Base-by-base conservation (phyloP, 2,113 vertebrate species). In the Thunnus maccoyii region DNA sequence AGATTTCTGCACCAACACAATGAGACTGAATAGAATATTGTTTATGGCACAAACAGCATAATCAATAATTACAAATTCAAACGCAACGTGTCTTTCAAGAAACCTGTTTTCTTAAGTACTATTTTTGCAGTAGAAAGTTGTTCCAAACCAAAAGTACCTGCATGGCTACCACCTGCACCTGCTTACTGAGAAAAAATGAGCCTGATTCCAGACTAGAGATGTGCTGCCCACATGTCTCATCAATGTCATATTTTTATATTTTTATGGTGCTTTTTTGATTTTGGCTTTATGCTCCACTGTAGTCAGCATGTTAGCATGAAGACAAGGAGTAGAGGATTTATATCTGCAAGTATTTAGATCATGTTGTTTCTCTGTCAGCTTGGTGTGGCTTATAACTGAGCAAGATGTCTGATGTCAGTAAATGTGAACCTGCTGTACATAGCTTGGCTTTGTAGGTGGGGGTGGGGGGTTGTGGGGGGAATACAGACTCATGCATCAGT, bases 381-480 rank as follows among this genome's bases (percentile, higher is more conserved):
- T 27, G 16, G 65, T 12, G 5, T 12, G 17, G 70, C 71, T 47
- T 63, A 14, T 25, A 48, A 25, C 72, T 48, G 25, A 83, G 70
- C 50, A 27, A 74, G 52, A 70, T 47, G 62, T 72, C 69, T 63
- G 70, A 73, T 74, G 86, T 75, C 67, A 70, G 62, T 78, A 86
- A 91, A 92, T 88, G 93, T 92, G 91, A 93, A 92, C 79, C 58
- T 86, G 75, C 73, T 91, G 78, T 89, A 86, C 73, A 87, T 90
- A 79, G 88, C 86, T 85, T 86, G 68, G 85, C 46, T 50, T 62
- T 46, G 50, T 14, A 13, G 18, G 18, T 4, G 46, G 5, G 25
- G 0, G 27, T 1, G 22, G 41, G 51, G 44, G 18, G 15, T 3
- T 5, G 46, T 2, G 18, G 60, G 30, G 11, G 36, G 41, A 46